phyloP scores from a whole-genome alignment of 2,888 invertebrate species.

The Stenodera caucasica region DNA sequence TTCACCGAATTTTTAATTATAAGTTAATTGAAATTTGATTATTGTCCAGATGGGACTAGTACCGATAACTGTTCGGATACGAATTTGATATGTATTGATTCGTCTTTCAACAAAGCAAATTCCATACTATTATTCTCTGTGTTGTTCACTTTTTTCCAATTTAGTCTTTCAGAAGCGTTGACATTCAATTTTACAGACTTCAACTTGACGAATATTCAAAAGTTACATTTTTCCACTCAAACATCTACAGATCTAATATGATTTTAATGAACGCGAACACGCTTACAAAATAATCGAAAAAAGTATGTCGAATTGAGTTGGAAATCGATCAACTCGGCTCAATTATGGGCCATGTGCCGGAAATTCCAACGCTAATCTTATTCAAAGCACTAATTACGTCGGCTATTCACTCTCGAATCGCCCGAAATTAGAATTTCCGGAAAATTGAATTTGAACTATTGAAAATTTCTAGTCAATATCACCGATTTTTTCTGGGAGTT shows the following conservation, averaged over 20 bases:
- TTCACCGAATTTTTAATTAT: slow-evolving; percentile 27
- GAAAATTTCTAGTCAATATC: too few relatives aligned
- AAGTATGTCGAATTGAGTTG: too few relatives aligned
- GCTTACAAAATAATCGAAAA: too few relatives aligned
- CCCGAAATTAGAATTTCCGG: too few relatives aligned
- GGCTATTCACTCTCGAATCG: too few relatives aligned
- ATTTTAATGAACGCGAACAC: too few relatives aligned
- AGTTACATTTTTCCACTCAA: background rate
- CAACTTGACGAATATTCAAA: background rate
- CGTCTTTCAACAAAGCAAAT: slow-evolving; percentile 9
- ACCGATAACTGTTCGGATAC: slow-evolving; percentile 12
- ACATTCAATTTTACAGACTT: background rate
- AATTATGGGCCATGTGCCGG: too few relatives aligned
- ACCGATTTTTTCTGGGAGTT: too few relatives aligned
- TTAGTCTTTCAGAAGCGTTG: background rate
- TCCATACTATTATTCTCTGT: background rate
- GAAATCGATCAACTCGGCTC: too few relatives aligned
- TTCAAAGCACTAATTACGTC: too few relatives aligned
- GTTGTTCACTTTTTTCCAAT: background rate
- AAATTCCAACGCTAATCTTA: too few relatives aligned
- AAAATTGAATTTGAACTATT: too few relatives aligned
- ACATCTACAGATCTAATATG: background rate
- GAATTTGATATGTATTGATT: slow-evolving; percentile 21
- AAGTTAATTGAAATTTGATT: slow-evolving; percentile 30
- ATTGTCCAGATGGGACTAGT: slow-evolving; percentile 11